Evolutionary conservation across 1,140 invertebrate species (phyloP).

Genomic region (Pararge aegeria): DNA sequence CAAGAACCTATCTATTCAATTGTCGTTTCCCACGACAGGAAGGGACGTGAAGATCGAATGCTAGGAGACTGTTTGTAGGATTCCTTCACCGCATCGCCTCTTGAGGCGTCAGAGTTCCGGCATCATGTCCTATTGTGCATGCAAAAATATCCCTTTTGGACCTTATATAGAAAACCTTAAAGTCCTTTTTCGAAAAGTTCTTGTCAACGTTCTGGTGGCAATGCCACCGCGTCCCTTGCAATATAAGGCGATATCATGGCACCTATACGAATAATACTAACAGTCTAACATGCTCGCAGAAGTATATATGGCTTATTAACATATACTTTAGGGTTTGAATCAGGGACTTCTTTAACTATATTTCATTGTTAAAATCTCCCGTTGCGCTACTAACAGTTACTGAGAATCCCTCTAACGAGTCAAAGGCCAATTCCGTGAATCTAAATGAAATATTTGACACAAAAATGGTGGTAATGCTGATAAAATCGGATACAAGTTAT

Average conservation of each 20-base stretch:
- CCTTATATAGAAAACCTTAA: conserved; percentile 10
- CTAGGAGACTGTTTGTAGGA: conserved; percentile 34
- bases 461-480: conserved; percentile 8
- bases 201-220: conserved; percentile 16
- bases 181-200: conserved; percentile 22
- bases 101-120: conserved; percentile 36
- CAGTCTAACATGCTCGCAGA: conserved; percentile 27
- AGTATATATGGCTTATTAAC: conserved; percentile 41
- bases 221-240: conserved; percentile 14
- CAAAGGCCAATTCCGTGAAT: conserved; percentile 17
- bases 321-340: conserved; percentile 45
- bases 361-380: conserved; percentile 31
- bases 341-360: conserved; percentile 39
- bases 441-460: conserved; percentile 17
- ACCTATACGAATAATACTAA: conserved; percentile 29
- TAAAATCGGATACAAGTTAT: neutral
- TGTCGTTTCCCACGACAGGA: conserved; percentile 30
- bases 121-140: conserved; percentile 38
- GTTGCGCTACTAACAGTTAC: conserved; percentile 27
- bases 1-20: conserved; percentile 16
- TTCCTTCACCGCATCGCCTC: conserved; percentile 36
- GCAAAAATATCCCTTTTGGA: neutral
- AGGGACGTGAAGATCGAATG: conserved; percentile 26
- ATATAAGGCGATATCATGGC: conserved; percentile 35
- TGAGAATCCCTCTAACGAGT: conserved; percentile 9